Evolutionary conservation across 30 jellyfish, hydroid and myxozoan genomes (phyloP), one percentile per base, ranked within the genome.

Genomic region (Sanderia malayensis): DNA sequence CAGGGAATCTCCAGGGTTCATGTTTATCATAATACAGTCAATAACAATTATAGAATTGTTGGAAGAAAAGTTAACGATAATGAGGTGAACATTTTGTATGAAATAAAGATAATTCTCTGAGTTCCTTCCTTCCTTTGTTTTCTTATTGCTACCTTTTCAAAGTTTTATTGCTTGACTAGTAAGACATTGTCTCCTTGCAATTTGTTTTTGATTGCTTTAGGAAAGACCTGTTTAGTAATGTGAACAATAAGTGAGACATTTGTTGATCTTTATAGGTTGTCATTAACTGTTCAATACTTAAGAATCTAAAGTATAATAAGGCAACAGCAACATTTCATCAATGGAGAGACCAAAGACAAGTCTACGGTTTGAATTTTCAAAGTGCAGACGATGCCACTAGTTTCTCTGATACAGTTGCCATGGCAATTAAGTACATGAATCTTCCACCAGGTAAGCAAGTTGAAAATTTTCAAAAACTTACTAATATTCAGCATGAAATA

Each of bases 271-370:
- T 62, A 10, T 28, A 87, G 96, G 94, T 79, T 61, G 96, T 87
- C 21, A 66, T 87, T 44, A 87, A 87, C 75, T 87, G 96, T 71
- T 72, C 81, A 19, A 81, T 89, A 33, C 89, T 59, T 3, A 83
- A 79, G 67, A 89, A 80, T 33, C 81, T 89, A 24, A 82, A 83
- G 31, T 89, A 89, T 82, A 89, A 89, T 79, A 82, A 82, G 70
- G 97, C 97, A 59, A 89, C 97, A 13, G 73, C 95, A 10, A 89
- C 95, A 17, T 89, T 89, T 63, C 97, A 89, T 65, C 97, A 89
- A 71, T 89, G 97, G 97, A 74, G 97, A 67, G 97, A 89, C 61
- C 97, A 89, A 33, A 68, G 95, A 41, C 97, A 89, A 61, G 97
- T 89, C 55, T 89, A 82, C 82, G 97, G 97, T 0, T 65, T 89